phyloP scores from a whole-genome alignment of 1,140 invertebrate species.

The Cydia splendana region DNA sequence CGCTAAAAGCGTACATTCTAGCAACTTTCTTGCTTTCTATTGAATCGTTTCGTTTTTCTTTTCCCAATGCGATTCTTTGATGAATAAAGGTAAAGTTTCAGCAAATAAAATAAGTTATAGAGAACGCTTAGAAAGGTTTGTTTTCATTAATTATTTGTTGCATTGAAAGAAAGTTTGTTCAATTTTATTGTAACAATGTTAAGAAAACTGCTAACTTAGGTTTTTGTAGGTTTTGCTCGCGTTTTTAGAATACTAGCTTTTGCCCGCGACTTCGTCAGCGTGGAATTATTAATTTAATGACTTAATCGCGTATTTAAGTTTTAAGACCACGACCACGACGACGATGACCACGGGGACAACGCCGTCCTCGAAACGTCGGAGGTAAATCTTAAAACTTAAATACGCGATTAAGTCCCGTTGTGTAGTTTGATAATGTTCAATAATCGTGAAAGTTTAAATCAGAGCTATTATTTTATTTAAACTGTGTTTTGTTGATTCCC shows the following conservation, averaged over 20 bases:
- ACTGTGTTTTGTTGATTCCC: no score
- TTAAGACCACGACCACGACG: no score
- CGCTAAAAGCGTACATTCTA: slow-evolving; percentile 15
- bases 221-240: background rate
- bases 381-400: no score
- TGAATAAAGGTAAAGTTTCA: slow-evolving; percentile 3
- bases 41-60: slow-evolving; percentile 14
- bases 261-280: no score
- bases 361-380: no score
- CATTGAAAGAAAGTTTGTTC: background rate
- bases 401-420: no score
- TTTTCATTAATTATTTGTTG: background rate
- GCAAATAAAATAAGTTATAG: background rate
- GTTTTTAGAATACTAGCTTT: background rate
- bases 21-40: slow-evolving; percentile 28
- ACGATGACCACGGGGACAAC: no score
- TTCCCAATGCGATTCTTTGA: background rate
- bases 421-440: no score
- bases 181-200: background rate
- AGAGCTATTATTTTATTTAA: no score
- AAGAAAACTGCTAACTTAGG: background rate
- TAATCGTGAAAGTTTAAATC: no score
- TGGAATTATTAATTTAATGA: no score
- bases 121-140: background rate
- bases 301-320: no score